phyloP scores from a whole-genome alignment of 2,797 vertebrate species.

The Myotis myotis region DNA sequence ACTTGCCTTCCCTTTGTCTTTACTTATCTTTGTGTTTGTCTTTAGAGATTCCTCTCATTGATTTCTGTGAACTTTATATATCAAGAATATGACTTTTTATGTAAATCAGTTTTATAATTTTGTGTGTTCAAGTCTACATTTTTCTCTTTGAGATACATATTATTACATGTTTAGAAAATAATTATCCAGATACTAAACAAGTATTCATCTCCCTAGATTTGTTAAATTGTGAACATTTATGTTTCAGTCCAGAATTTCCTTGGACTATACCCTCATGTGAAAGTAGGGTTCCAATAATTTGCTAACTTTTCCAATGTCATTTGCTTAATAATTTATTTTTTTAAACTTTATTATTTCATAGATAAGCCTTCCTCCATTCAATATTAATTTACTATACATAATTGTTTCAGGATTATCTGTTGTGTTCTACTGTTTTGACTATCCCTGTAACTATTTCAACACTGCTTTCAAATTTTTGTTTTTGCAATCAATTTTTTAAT shows the following conservation, averaged over 20 bases:
- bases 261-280: neutral
- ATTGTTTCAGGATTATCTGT: neutral
- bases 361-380: neutral
- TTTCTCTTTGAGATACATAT: neutral
- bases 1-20: neutral
- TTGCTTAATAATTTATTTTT: neutral
- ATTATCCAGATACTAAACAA: neutral
- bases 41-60: neutral
- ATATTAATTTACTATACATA: neutral
- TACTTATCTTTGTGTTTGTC: neutral
- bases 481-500: neutral
- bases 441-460: neutral
- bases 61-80: neutral
- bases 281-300: neutral
- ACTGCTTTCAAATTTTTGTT: neutral
- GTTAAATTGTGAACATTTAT: slow-evolving; percentile 1
- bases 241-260: neutral
- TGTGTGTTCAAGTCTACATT: neutral
- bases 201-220: neutral
- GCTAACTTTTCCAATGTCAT: neutral
- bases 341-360: neutral
- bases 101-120: neutral
- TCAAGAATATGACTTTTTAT: neutral
- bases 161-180: neutral
- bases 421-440: neutral